Evolutionary conservation across 2,888 invertebrate species (phyloP), one percentile per base, ranked within the genome.

Genomic region (Pimpla rufipes): DNA sequence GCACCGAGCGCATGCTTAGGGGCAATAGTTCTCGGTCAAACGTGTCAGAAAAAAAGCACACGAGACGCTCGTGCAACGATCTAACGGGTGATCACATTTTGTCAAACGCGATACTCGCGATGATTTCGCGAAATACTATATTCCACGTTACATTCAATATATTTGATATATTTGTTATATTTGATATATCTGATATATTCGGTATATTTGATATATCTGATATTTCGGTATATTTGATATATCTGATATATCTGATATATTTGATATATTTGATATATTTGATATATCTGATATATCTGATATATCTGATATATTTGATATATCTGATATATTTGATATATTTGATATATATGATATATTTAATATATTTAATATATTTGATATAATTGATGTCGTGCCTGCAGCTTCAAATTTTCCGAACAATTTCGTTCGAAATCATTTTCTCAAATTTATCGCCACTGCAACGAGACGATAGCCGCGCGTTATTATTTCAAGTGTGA

Each of bases 1-100:
- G 86, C 86, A 82, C 84, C 83, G 79, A 83, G 83, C 86, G 86
- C 88, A 85, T 86, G 88, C 85, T 81, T 86, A 85, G 87, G 83
- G 89, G 85, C 89, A 89, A 89, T 88, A 89, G 88, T 89, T 89
- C 88, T 88, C 87, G 89, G 89, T 87, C 89, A 87, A 85, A 87
- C 85, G 84, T 85, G 81, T 68, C 82, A 62, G 80, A 85, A 85
- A 79, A 88, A 85, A 59, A 16, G 29, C 8, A 52, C 55, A 29
- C 47, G 18, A 57, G n/a, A 75, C 59, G 50, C 79, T 84, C 85
- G 81, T 86, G 84, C 80, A 83, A 75, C 68, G 57, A 71, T 81
- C 45, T 80, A 79, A 68, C 75, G 79, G 67, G 45, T 67, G 47
- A 29, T 23, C 16, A 16, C 8, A 16, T 67, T 50, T n/a, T 50